phyloP scores from a whole-genome alignment of 2,797 vertebrate species.

The Dipus sagitta region DNA sequence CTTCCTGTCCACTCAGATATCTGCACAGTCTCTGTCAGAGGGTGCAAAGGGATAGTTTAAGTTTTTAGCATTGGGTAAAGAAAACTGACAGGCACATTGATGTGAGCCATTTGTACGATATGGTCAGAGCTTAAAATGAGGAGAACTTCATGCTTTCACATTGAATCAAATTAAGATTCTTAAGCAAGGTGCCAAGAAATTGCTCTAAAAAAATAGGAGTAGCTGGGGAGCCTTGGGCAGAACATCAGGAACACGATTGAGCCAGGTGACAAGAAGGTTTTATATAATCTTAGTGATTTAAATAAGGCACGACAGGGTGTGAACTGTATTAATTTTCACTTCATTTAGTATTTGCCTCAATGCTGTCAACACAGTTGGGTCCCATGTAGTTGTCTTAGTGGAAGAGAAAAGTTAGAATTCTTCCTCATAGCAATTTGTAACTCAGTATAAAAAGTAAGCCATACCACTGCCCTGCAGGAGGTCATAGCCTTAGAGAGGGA shows the following conservation, averaged over 20 bases:
- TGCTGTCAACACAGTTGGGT: conserved; percentile 50
- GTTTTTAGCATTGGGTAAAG: conserved; percentile 13
- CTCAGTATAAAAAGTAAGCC: conserved; percentile 34
- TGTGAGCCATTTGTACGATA: conserved; percentile 20
- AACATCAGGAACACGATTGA: conserved; percentile 61
- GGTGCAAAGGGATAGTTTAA: background rate
- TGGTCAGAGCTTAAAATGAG: conserved; percentile 45
- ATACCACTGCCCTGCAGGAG: background rate
- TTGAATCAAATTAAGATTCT: conserved; percentile 66
- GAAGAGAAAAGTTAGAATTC: conserved; percentile 57
- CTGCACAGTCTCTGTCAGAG: background rate
- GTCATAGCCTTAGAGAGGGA: background rate
- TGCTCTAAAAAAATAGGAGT: conserved; percentile 45
- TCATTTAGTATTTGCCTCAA: conserved; percentile 65
- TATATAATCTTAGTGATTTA: conserved; percentile 71
- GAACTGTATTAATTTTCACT: conserved; percentile 77
- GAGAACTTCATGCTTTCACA: conserved; percentile 53
- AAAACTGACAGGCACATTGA: conserved; percentile 12
- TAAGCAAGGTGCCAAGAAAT: conserved; percentile 53
- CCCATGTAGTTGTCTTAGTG: conserved; percentile 63
- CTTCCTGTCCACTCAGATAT: background rate
- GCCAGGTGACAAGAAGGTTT: conserved; percentile 71
- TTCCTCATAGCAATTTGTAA: conserved; percentile 31
- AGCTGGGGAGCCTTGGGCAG: conserved; percentile 26
- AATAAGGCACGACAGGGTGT: conserved; percentile 67